Evolutionary conservation across 2,113 vertebrate genomes (phyloP), one percentile per base, ranked within the genome.

Genomic region (Morphnarchus princeps): DNA sequence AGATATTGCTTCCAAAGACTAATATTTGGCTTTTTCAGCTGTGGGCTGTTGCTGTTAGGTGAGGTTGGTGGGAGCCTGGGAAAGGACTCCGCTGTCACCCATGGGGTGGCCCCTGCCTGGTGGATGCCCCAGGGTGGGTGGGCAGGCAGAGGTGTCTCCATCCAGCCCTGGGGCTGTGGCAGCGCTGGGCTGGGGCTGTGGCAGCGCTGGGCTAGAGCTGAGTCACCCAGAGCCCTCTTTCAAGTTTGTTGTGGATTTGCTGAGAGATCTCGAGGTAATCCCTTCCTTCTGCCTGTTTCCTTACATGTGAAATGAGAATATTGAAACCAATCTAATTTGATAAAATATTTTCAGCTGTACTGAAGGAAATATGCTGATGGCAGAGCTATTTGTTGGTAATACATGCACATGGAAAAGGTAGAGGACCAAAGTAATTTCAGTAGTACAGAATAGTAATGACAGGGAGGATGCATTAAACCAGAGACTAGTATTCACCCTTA

Each of bases 1-100:
- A 90, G 43, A 91, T 65, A 72, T 8, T 93, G 26, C 34, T 94
- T 88, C 43, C 36, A 10, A 83, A 91, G 52, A 21, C 83, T 88
- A 85, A 72, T 88, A 93, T 95, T 93, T 94, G 43, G 13, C 13
- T 79, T 81, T 93, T 91, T 85, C 59, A 42, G 17, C 55, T 63
- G 29, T 21, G 45, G 22, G 25, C 65, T 84, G 29, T 22, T 81
- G 71, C 57, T 80, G 52, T 16, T 34, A 20, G 14, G 24, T n/a
- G 52, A 45, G 52, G 28, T 31, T 61, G 31, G 31, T 62, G 45
- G 40, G 36, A 92, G 55, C 31, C 47, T 69, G 79, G 43, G 70
- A 38, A 54, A 83, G 40, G 47, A 43, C 31, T 43, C 17, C 2
- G 3, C 10, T 63, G 31, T 26, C 3, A 1, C 36, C 43, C 25